Conservation (phyloP, 2,888 invertebrate genomes). For the Thelaira solivaga region DNA sequence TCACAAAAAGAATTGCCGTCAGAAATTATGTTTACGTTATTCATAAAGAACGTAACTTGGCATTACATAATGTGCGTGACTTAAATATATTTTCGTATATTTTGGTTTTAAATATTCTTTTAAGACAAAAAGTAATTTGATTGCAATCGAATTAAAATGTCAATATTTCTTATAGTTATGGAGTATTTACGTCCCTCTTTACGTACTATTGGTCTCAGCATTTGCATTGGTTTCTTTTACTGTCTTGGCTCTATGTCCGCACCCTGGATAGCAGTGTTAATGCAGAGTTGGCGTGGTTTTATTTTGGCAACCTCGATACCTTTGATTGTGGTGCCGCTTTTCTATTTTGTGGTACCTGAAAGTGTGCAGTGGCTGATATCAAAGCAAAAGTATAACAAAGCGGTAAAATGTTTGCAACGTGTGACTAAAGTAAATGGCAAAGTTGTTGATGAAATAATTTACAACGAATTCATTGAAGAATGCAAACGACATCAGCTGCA, state of each 20-base stretch:
- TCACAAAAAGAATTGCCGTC: no score
- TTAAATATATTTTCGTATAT: no score
- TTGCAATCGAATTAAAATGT: no score
- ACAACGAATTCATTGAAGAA: conserved; percentile 69
- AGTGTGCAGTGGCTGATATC: conserved; percentile 81
- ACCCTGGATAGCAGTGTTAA: conserved; percentile 78
- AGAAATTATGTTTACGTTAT: no score
- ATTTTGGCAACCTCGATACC: conserved; percentile 79
- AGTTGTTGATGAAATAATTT: conserved; percentile 73
- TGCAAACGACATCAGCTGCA: conserved; percentile 66
- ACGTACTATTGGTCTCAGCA: conserved; percentile 79
- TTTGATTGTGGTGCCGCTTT: conserved; percentile 76
- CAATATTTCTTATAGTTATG: conserved; percentile 77
- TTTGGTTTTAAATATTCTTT: no score
- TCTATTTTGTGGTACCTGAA: conserved; percentile 80
- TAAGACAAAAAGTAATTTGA: no score
- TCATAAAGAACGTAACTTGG: no score
- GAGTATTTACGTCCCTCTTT: conserved; percentile 79
- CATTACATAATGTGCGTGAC: no score
- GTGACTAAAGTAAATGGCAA: conserved; percentile 79
- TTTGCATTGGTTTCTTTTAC: conserved; percentile 80
- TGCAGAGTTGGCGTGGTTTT: conserved; percentile 78
- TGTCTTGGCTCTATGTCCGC: conserved; percentile 79
- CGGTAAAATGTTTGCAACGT: conserved; percentile 78
- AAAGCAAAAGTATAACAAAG: conserved; percentile 78